These are phyloP conservation scores for Nasonia longicornis DNA, from an alignment of 1,140 invertebrate genomes.

Conservation along the genomic window DNA sequence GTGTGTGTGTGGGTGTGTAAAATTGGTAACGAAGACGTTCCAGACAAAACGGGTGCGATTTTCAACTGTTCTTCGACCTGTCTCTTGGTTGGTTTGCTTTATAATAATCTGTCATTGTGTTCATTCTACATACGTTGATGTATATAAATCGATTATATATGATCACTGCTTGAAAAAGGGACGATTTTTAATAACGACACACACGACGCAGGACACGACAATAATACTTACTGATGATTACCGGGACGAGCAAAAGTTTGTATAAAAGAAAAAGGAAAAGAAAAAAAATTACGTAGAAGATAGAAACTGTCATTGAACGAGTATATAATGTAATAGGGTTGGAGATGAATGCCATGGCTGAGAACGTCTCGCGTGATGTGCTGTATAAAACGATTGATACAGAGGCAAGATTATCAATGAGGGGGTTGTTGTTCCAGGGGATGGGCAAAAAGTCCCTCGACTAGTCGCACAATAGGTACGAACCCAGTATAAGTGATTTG, in stretches of 20 bases:
- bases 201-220: conserved; percentile 4
- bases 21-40: conserved; percentile 38
- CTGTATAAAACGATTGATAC: background rate
- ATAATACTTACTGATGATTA: background rate
- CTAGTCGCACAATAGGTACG: conserved; percentile 47
- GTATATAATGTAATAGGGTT: background rate
- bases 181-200: background rate
- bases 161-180: background rate
- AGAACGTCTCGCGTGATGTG: background rate
- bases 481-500: conserved; percentile 38
- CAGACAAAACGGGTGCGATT: conserved; percentile 52
- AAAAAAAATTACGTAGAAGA: background rate
- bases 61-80: conserved; percentile 54
- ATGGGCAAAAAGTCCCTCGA: conserved; percentile 13
- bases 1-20: background rate
- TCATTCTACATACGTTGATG: background rate
- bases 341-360: background rate
- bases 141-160: background rate
- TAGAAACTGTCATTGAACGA: background rate
- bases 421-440: background rate
- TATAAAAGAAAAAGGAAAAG: background rate
- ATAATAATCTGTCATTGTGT: conserved; percentile 22
- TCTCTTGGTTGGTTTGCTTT: conserved; percentile 24
- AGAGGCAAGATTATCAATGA: background rate
- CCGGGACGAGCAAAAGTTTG: background rate